Conservation (phyloP, 2,113 vertebrate genomes). For the Chelonoidis abingdonii region DNA sequence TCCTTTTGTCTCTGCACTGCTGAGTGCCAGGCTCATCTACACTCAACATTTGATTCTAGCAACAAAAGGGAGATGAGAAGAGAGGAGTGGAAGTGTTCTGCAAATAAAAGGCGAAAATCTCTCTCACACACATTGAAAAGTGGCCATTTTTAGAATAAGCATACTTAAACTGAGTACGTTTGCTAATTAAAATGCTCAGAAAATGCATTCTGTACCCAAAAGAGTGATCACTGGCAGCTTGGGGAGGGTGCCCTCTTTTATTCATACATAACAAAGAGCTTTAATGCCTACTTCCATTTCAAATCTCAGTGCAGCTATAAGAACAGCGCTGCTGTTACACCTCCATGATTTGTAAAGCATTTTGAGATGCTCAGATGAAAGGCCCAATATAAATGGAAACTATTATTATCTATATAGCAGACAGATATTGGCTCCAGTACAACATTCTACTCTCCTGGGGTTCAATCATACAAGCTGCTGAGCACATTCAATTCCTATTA, state of each 20-base stretch:
- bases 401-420: conserved; percentile 56
- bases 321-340: conserved; percentile 4
- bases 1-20: rapidly evolving
- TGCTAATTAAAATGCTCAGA: neutral
- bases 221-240: neutral
- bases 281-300: neutral
- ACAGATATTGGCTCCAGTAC: conserved; percentile 8
- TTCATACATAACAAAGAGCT: conserved; percentile 21
- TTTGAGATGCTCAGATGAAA: conserved; percentile 59
- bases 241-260: conserved; percentile 1
- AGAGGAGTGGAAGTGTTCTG: rapidly evolving
- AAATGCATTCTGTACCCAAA: neutral
- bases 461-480: conserved; percentile 29
- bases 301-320: conserved; percentile 39
- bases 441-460: conserved; percentile 44
- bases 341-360: conserved; percentile 37
- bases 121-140: rapidly evolving
- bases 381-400: conserved; percentile 43
- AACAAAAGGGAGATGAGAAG: neutral
- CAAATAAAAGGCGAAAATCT: neutral
- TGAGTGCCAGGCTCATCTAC: neutral
- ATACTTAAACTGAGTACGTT: neutral
- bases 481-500: conserved; percentile 47
- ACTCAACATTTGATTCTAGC: rapidly evolving
- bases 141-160: neutral